These are phyloP conservation scores for Pogonocherus hispidulus DNA, from an alignment of 2,888 invertebrate genomes.

Conservation along the genomic window DNA sequence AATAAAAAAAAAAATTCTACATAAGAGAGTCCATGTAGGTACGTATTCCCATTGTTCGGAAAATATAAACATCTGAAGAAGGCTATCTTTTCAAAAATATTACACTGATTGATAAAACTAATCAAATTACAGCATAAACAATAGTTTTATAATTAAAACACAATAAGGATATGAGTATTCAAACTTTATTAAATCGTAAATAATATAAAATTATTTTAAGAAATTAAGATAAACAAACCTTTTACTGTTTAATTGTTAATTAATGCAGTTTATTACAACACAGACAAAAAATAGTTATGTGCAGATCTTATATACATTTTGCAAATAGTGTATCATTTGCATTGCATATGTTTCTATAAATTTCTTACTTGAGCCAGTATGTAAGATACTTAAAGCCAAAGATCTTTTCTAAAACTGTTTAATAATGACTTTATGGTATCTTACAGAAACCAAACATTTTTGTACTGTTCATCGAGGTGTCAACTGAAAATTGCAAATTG, in stretches of 20 bases:
- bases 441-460: slow-evolving; percentile 33
- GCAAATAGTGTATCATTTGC: slow-evolving; percentile 28
- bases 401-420: slow-evolving; percentile 24
- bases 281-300: slow-evolving; percentile 27
- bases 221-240: slow-evolving; percentile 29
- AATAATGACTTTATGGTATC: slow-evolving; percentile 33
- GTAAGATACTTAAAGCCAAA: slow-evolving; percentile 34
- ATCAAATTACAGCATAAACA: too few relatives aligned
- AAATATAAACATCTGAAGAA: too few relatives aligned
- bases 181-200: slow-evolving; percentile 25
- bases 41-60: too few relatives aligned
- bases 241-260: slow-evolving; percentile 7
- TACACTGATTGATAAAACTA: too few relatives aligned
- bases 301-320: slow-evolving; percentile 26
- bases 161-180: slow-evolving; percentile 1
- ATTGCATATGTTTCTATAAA: slow-evolving; percentile 22
- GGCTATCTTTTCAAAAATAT: too few relatives aligned
- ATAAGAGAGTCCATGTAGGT: too few relatives aligned
- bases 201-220: slow-evolving; percentile 28
- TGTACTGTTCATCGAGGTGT: slow-evolving; percentile 27
- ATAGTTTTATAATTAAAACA: neutral
- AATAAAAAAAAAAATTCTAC: too few relatives aligned
- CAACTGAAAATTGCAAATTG: slow-evolving; percentile 14
- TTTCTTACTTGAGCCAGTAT: slow-evolving; percentile 29
- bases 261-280: slow-evolving; percentile 23